Base-by-base conservation (phyloP, 2,888 invertebrate species). In the Prenolepis imparis region DNA sequence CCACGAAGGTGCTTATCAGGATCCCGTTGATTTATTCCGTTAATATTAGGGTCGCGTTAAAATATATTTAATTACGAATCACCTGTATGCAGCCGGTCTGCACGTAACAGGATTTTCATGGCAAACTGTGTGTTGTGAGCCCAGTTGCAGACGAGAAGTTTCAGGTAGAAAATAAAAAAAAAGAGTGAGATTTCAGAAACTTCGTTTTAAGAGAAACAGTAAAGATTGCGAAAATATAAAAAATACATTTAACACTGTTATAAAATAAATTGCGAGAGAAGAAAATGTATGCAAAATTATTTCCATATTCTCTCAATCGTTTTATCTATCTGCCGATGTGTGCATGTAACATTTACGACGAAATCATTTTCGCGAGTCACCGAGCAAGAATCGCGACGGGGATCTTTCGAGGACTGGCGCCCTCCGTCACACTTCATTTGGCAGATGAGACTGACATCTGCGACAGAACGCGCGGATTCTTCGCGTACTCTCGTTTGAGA, bases 391-490 rank as follows among this genome's bases (percentile, higher is more conserved):
- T 81, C 81, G 86, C 82, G 18, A 55, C 84, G 41, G 82, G 82
- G 78, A 84, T 87, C 66, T 24, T 75, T 80, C 67, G 83, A 48
- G 48, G 44, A 77, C 85, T 52, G 82, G 75, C 82, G 72, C 39
- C 64, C 86, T 68, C 48, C 85, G 88, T 83, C 68, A 81, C 73
- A 92, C 90, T 93, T 92, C 91, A 92, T 89, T 93, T 93, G 90
- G 87, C 84, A 88, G 89, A 93, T 91, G 91, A 91, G 89, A 88
- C 87, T 87, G 91, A 87, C 93, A 93, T 93, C 91, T 93, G 92
- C 85, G 84, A 83, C 84, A 70, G 85, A 82, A 81, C 81, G 86
- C 85, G 82, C 86, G 84, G 75, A 36, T 66, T 86, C 80, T 61
- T 82, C 82, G 83, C 84, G 61, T 80, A 85, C 82, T 28, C n/a